phyloP scores from a whole-genome alignment of 53 echinoderm and acorn worm genomes.

The Mesocentrotus franciscanus region DNA sequence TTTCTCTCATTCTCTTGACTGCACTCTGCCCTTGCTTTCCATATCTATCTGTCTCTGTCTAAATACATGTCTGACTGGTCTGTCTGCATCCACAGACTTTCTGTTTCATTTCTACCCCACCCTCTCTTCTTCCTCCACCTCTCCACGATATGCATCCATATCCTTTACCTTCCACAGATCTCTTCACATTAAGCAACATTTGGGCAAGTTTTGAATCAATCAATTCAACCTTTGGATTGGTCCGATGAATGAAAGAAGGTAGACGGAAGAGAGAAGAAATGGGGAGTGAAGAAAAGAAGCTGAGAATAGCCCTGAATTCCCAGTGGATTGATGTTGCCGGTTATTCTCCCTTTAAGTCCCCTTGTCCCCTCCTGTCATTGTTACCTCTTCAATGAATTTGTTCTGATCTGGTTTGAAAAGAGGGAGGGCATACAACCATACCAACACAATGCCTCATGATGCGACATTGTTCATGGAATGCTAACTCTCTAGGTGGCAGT shows the following conservation, averaged over 20 bases:
- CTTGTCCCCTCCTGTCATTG: constrained; percentile 41
- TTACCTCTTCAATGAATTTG: constrained; percentile 13
- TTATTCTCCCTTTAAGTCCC: constrained; percentile 52
- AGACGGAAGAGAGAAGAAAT: neutral
- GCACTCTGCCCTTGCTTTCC: neutral
- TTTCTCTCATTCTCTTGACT: constrained; percentile 19
- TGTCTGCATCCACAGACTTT: constrained; percentile 15
- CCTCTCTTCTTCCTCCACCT: neutral
- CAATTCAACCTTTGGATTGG: constrained; percentile 5
- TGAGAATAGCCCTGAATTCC: constrained; percentile 26
- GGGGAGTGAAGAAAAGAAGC: neutral
- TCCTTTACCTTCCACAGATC: neutral
- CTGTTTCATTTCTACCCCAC: constrained; percentile 19
- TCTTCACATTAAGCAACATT: constrained; percentile 31
- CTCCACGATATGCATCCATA: neutral
- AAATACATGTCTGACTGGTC: constrained; percentile 8
- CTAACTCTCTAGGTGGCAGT: neutral
- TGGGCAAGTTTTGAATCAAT: neutral
- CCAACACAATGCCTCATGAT: constrained; percentile 49
- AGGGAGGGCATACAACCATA: constrained; percentile 41
- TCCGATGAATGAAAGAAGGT: neutral
- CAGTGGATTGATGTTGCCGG: neutral
- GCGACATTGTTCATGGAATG: constrained; percentile 55
- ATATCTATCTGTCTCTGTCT: constrained; percentile 29
- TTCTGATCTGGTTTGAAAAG: constrained; percentile 38